These are phyloP conservation scores for Sciurus niger DNA, from an alignment of 2,113 vertebrate genomes.

Conservation along the genomic window DNA sequence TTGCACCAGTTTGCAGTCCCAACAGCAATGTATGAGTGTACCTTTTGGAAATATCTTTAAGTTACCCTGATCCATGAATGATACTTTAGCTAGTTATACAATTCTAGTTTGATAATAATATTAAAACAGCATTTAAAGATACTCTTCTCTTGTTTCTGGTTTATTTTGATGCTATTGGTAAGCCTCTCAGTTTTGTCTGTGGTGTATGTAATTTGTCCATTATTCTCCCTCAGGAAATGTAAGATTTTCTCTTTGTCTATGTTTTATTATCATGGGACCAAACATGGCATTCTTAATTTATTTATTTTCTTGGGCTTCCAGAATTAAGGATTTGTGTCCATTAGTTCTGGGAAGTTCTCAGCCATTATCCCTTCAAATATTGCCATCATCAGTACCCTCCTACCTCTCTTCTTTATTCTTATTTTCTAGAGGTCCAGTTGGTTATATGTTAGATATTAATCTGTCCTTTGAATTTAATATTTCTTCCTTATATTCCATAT, in stretches of 20 bases:
- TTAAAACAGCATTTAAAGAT: slow-evolving; percentile 1
- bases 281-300: slow-evolving; percentile 22
- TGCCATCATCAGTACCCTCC: background rate
- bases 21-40: too few relatives aligned
- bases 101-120: background rate
- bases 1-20: too few relatives aligned
- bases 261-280: background rate
- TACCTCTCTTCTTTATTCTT: background rate
- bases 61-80: background rate
- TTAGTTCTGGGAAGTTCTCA: slow-evolving; percentile 4
- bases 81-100: background rate
- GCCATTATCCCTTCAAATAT: background rate
- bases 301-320: slow-evolving; percentile 12
- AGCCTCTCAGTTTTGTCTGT: background rate
- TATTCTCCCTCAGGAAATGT: background rate
- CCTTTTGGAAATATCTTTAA: background rate
- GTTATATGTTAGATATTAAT: background rate
- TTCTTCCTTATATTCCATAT: background rate
- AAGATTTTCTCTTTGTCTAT: background rate
- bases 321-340: slow-evolving; percentile 27
- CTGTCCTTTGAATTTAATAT: background rate
- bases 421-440: background rate
- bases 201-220: background rate
- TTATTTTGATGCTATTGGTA: slow-evolving; percentile 48
- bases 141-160: background rate